Evolutionary conservation across 1,140 invertebrate genomes (phyloP).

Genomic region (Neelides sp.): DNA sequence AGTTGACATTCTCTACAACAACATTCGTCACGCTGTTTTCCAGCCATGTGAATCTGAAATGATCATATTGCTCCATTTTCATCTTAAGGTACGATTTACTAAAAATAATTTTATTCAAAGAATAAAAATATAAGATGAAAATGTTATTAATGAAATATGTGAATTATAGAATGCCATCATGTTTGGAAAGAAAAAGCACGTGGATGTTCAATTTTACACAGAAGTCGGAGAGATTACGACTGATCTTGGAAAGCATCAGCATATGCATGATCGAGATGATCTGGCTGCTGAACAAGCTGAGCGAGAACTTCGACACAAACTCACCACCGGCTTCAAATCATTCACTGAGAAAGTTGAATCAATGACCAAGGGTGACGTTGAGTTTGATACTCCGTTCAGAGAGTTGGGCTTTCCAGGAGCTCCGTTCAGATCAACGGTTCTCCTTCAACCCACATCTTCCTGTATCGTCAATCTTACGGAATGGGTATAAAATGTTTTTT

Average conservation of each 20-base stretch:
- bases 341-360: slow-evolving; percentile 96
- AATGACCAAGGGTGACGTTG: slow-evolving; percentile 92
- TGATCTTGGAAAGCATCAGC: slow-evolving; percentile 97
- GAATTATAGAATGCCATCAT: slow-evolving; percentile 76
- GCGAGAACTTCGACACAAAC: slow-evolving; percentile 84
- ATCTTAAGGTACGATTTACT: slow-evolving; percentile 60
- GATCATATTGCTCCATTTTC: slow-evolving; percentile 98
- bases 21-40: slow-evolving; percentile 99
- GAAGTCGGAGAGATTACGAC: slow-evolving; percentile 99
- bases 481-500: slow-evolving; percentile 51
- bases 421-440: slow-evolving; percentile 90
- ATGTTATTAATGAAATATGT: slow-evolving; percentile 24
- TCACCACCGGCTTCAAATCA: slow-evolving; percentile 94
- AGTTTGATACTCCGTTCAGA: slow-evolving; percentile 97
- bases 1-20: slow-evolving; percentile 98
- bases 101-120: background rate
- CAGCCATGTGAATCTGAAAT: slow-evolving; percentile 99
- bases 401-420: slow-evolving; percentile 95
- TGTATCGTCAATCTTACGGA: slow-evolving; percentile 95
- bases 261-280: slow-evolving; percentile 99
- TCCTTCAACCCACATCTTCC: slow-evolving; percentile 91
- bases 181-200: slow-evolving; percentile 99
- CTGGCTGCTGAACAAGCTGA: slow-evolving; percentile 96
- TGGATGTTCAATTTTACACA: slow-evolving; percentile 98
- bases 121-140: background rate